Conservation (phyloP, 2,888 invertebrate genomes). For the Steinernema scapterisci region DNA sequence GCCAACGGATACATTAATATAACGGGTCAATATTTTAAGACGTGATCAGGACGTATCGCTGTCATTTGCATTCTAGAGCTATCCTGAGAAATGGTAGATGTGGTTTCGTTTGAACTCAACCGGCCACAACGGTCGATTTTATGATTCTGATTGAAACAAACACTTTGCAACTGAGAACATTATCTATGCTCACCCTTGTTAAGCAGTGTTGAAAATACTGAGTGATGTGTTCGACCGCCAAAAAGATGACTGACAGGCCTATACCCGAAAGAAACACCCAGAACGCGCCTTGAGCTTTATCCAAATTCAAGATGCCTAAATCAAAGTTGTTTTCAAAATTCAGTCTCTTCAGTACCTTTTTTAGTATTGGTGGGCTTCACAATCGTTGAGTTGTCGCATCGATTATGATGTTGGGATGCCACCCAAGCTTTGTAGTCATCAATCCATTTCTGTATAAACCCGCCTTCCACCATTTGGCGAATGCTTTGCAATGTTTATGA, state of each 20-base stretch:
- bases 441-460: constrained; percentile 60
- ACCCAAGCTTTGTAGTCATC: constrained; percentile 54
- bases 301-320: constrained; percentile 51
- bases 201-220: no score
- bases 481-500: constrained; percentile 44
- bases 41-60: no score
- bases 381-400: constrained; percentile 1
- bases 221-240: background rate
- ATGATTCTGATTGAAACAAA: no score
- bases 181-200: no score
- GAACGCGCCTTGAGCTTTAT: constrained; percentile 60
- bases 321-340: background rate
- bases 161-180: no score
- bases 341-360: background rate
- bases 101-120: no score
- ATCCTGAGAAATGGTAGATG: no score
- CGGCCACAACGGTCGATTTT: no score
- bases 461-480: constrained; percentile 56
- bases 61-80: no score
- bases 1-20: no score
- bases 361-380: background rate
- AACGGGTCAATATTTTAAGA: no score
- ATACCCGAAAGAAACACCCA: constrained; percentile 56
- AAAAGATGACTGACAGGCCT: constrained; percentile 28
- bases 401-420: constrained; percentile 38